A percentile compares a stretch with the other conserved stretches of the same genome.
Conservation (phyloP, 2,113 vertebrate species). For the Mormoops blainvillei region DNA sequence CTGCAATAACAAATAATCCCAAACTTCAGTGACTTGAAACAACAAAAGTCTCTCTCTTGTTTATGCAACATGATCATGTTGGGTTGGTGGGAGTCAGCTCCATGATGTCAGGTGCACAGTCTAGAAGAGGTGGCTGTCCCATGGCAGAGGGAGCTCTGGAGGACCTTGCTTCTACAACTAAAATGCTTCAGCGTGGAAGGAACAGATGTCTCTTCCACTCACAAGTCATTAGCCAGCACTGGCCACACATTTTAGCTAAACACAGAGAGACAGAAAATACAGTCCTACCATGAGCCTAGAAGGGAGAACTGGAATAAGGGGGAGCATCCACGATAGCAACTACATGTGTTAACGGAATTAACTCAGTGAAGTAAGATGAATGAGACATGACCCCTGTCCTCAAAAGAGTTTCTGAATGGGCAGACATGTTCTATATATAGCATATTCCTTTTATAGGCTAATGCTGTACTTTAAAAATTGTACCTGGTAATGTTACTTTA, state of each 20-base stretch:
- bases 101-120: neutral
- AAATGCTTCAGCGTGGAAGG: neutral
- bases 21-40: neutral
- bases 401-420: neutral
- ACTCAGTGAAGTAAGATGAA: neutral
- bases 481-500: neutral
- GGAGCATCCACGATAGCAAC: neutral
- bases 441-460: neutral
- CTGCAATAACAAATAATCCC: constrained; percentile 27
- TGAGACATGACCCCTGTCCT: neutral
- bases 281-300: neutral
- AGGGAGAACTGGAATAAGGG: neutral
- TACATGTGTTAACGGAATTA: neutral
- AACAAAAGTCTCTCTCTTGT: neutral
- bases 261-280: neutral
- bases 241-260: neutral
- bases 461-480: neutral
- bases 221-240: neutral
- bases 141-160: neutral
- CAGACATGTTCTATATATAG: no score
- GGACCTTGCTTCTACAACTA: neutral
- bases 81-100: neutral
- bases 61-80: neutral
- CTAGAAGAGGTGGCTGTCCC: neutral
- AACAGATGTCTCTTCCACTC: neutral